Evolutionary conservation across 2,888 invertebrate species (phyloP).

Genomic region (Stegophylla sp.): DNA sequence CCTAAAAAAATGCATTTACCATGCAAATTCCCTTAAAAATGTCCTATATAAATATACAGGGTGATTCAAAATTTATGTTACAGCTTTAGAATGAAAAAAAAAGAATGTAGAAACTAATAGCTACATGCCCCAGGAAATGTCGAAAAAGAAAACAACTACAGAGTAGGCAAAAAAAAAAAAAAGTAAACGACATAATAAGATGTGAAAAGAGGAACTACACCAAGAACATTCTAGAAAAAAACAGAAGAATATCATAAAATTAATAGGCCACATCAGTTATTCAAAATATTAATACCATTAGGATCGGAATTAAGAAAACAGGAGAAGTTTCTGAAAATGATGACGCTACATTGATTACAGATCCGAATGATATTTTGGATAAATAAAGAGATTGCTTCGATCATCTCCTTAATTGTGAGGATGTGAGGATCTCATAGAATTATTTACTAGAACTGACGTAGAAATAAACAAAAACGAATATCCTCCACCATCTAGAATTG

Average conservation of each 20-base stretch:
- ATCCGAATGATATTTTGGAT: slow-evolving; percentile 27
- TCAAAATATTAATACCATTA: slow-evolving; percentile 44
- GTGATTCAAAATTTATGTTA: too few species aligned
- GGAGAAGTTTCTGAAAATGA: slow-evolving; percentile 32
- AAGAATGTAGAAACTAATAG: slow-evolving; percentile 34
- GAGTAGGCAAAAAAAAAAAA: slow-evolving; percentile 49
- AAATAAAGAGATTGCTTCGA: slow-evolving; percentile 45
- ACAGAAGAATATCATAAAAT: slow-evolving; percentile 29
- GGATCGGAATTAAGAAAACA: slow-evolving; percentile 32
- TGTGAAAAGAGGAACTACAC: slow-evolving; percentile 37
- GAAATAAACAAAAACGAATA: slow-evolving; percentile 38
- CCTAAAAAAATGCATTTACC: too few species aligned
- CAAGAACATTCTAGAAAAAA: slow-evolving; percentile 38
- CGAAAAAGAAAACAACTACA: slow-evolving; percentile 39
- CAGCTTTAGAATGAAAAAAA: slow-evolving; percentile 26
- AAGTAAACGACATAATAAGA: slow-evolving; percentile 40
- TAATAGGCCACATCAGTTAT: slow-evolving; percentile 37
- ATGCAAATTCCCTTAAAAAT: too few species aligned
- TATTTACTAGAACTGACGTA: slow-evolving; percentile 19
- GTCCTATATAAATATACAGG: too few species aligned
- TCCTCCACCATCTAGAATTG: slow-evolving; percentile 22
- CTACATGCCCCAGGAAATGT: slow-evolving; percentile 18
- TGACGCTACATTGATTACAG: slow-evolving; percentile 38
- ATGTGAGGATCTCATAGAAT: slow-evolving; percentile 35
- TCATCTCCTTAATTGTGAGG: slow-evolving; percentile 38